Percentiles rank a stretch among this genome's conserved stretches.
phyloP scores from a whole-genome alignment of 2,888 invertebrate genomes.

The Camptogramma bilineatum region DNA sequence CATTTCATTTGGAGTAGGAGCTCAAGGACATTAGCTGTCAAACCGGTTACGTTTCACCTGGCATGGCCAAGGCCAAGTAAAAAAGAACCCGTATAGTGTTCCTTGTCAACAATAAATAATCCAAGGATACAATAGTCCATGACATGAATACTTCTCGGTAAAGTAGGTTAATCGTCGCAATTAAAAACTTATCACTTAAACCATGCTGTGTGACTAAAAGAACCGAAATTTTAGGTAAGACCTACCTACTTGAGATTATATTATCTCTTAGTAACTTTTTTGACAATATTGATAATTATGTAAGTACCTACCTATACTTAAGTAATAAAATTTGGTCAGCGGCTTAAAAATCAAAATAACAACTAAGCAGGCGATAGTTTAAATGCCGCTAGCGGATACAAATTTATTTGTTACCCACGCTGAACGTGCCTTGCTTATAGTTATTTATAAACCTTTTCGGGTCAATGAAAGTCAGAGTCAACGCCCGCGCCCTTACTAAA shows the following conservation, averaged over 20 bases:
- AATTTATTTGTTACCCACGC: neutral
- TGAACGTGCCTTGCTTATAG: neutral
- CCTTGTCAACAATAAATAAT: neutral
- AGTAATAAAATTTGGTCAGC: too few species aligned
- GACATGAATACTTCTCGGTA: neutral
- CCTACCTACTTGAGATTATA: neutral
- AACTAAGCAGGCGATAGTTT: too few species aligned
- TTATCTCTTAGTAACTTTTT: neutral
- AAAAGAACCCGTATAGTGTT: neutral
- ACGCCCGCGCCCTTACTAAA: neutral
- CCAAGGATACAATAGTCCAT: conserved; percentile 1
- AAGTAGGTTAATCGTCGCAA: conserved; percentile 1
- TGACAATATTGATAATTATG: neutral
- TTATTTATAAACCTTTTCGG: neutral
- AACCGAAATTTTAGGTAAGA: neutral
- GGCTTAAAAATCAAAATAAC: neutral
- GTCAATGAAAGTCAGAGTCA: neutral
- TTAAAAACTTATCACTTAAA: neutral
- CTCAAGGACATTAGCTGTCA: neutral
- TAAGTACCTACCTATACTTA: too few species aligned
- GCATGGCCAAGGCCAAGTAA: neutral
- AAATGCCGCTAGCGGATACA: neutral
- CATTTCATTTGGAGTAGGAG: neutral
- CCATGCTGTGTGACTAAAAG: neutral
- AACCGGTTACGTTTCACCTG: conserved; percentile 21